Evolutionary conservation across 2,888 invertebrate species (phyloP).

Genomic region (Oscheius onirici): DNA sequence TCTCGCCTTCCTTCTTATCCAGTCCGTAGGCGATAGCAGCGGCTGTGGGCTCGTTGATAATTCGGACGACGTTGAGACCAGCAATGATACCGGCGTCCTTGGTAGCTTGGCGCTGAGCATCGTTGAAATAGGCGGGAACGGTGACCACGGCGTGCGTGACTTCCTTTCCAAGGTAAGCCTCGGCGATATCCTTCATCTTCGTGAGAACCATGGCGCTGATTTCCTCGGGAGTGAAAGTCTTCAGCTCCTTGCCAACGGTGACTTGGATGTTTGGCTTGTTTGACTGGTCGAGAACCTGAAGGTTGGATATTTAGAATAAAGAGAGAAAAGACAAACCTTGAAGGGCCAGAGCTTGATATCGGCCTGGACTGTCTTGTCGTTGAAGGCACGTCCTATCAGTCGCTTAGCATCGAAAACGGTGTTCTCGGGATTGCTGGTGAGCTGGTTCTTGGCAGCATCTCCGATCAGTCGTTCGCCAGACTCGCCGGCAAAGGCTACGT

Average conservation of each 20-base stretch:
- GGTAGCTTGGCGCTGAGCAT: constrained; percentile 88
- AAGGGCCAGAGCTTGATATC: constrained; percentile 98
- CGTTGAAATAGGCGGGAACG: constrained; percentile 97
- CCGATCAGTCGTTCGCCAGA: constrained; percentile 82
- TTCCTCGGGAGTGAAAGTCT: constrained; percentile 93
- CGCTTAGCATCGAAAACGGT: constrained; percentile 98
- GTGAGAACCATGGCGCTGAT: constrained; percentile 91
- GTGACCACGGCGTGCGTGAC: constrained; percentile 87
- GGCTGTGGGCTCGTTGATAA: constrained; percentile 98
- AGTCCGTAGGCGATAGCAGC: too few species aligned
- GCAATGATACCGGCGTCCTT: constrained; percentile 94
- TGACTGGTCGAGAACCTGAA: constrained; percentile 83
- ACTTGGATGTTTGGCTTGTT: constrained; percentile 93
- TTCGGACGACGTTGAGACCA: constrained; percentile 75
- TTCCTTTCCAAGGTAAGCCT: constrained; percentile 78
- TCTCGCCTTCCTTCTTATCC: too few species aligned
- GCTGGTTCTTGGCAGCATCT: constrained; percentile 98
- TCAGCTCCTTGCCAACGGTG: constrained; percentile 82
- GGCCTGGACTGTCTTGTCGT: constrained; percentile 87
- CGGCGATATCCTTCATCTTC: constrained; percentile 72
- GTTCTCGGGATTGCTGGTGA: constrained; percentile 97
- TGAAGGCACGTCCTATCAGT: constrained; percentile 94
- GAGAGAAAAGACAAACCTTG: constrained; percentile 74
- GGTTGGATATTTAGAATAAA: constrained; percentile 74
- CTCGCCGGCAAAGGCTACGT: too few species aligned